Evolutionary conservation across 2,113 vertebrate genomes (phyloP), one percentile per base, ranked within the genome.

Genomic region (Spilogale gracilis): DNA sequence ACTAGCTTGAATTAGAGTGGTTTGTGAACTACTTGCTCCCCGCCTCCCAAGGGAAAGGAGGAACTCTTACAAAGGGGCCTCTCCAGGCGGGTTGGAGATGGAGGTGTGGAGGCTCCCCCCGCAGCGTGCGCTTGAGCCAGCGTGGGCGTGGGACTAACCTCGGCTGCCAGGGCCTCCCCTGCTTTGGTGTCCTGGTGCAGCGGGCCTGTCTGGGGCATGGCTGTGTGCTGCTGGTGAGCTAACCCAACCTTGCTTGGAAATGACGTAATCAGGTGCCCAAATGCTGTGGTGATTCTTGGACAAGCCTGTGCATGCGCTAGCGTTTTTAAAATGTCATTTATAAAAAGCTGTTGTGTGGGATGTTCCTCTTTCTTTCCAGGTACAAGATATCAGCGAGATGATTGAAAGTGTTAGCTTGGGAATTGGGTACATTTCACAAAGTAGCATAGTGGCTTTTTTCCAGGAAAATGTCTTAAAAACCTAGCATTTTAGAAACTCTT

Each of bases 101-200:
- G 86, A 25, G 63, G 65, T 93, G 78, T 80, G 85, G 56, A 54
- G 54, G 63, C 23, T 30, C 50, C 14, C 4, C 89, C 71, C 30
- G 20, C 7, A 11, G 58, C 87, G 60, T 45, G 5, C 1, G 61
- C 91, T 86, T 52, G 63, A 69, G 65, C 58, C 2, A 87, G 98
- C 98, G 97, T 95, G 96, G 89, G 98, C 98, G 96, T 95, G 96
- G 98, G 97, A 98, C 98, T 98, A 97, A 98, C 98, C 94, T 0
- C 63, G 67, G 38, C 96, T 94, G 96, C 74, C 89, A 79, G 97
- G 94, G 92, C 91, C 54, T 71, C 96, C 91, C 97, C 98, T 95
- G 87, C 96, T 96, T n/a, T 90, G 91, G 96, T 98, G 96, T 98
- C 0, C 52, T 30, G 96, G 98, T 98, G 96, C 98, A 6, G 43